Conservation (phyloP, 2,113 vertebrate genomes). For the Henicopernis longicauda region DNA sequence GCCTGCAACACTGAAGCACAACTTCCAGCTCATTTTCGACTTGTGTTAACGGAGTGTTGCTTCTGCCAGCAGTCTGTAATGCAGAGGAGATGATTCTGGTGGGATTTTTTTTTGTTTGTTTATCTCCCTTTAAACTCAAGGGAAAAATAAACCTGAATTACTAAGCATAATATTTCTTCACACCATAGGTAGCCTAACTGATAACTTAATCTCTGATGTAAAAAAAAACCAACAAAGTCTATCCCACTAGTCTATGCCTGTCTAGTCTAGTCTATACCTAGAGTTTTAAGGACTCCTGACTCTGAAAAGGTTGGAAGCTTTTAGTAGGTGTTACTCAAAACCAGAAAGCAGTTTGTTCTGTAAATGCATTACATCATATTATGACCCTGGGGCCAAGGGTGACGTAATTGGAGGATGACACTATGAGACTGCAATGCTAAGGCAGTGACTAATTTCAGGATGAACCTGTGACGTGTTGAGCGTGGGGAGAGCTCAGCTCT, state of each 20-base stretch:
- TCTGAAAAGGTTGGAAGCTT: neutral
- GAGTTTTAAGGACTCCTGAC: neutral
- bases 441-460: neutral
- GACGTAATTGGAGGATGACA: neutral
- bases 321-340: neutral
- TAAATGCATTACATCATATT: neutral
- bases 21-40: neutral
- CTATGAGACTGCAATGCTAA: neutral
- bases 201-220: neutral
- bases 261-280: neutral
- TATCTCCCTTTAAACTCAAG: neutral
- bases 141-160: neutral
- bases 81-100: neutral
- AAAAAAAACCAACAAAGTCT: neutral
- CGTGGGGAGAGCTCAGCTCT: neutral
- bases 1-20: neutral
- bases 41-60: fast-evolving
- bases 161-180: neutral
- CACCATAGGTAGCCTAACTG: neutral
- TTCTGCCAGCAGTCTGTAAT: neutral
- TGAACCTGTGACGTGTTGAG: neutral
- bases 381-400: neutral
- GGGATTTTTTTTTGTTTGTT: neutral
- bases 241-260: neutral
- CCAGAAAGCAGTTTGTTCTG: neutral